These are phyloP conservation scores for Chloromyia formosa DNA, from an alignment of 2,888 invertebrate species.

Conservation along the genomic window DNA sequence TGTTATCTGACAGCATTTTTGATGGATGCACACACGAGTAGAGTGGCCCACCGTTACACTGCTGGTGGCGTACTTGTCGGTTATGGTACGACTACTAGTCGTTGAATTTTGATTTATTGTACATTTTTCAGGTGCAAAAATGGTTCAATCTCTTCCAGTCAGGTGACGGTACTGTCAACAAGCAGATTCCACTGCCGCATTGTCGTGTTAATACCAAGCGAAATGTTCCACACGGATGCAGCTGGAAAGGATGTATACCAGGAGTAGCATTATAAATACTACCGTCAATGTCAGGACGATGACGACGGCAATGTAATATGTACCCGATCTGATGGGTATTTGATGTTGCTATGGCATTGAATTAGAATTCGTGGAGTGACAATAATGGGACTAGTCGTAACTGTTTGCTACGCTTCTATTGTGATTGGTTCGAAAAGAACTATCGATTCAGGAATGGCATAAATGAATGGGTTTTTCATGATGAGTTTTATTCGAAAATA, in stretches of 20 bases:
- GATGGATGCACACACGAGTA: background rate
- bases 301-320: too few species aligned
- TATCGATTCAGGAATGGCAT: background rate
- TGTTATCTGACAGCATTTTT: background rate
- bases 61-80: background rate
- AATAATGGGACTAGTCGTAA: too few species aligned
- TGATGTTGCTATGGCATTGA: too few species aligned
- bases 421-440: background rate
- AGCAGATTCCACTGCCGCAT: background rate
- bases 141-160: background rate
- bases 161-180: background rate
- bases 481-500: too few species aligned
- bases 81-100: background rate
- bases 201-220: background rate
- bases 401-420: too few species aligned
- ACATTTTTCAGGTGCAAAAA: background rate
- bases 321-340: too few species aligned
- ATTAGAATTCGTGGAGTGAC: too few species aligned
- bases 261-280: too few species aligned
- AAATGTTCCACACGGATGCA: constrained; percentile 1
- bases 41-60: background rate
- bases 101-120: constrained; percentile 5
- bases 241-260: too few species aligned
- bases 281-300: too few species aligned
- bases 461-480: too few species aligned